These are phyloP conservation scores for Ciconia stormi DNA, from an alignment of 2,113 vertebrate genomes.

Conservation along the genomic window DNA sequence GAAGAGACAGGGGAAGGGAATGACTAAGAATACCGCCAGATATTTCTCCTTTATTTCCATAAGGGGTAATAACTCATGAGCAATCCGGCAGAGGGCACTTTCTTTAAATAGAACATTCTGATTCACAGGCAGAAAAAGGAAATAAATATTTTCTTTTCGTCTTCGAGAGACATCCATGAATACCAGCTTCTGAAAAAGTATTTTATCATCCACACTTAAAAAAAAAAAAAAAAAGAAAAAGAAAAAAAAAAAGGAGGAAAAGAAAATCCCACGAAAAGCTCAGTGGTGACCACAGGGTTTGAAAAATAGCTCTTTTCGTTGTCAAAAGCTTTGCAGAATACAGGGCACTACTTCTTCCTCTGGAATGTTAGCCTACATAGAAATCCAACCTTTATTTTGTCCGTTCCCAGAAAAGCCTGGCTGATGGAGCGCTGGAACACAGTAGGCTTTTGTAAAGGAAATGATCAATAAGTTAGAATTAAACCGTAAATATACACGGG, in stretches of 20 bases:
- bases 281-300: not conserved
- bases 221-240: not conserved
- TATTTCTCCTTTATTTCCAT: conserved; percentile 78
- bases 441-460: not conserved
- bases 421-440: not conserved
- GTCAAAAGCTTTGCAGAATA: not conserved
- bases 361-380: not conserved
- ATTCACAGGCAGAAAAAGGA: conserved; percentile 84
- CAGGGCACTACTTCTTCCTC: not conserved
- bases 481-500: not conserved
- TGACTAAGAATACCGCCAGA: conserved; percentile 81
- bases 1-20: conserved; percentile 71
- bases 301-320: not conserved
- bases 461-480: not conserved
- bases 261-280: not conserved
- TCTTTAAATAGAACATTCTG: conserved; percentile 84
- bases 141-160: conserved; percentile 85
- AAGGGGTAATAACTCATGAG: conserved; percentile 83
- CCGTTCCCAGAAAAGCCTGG: not conserved
- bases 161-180: conserved; percentile 73
- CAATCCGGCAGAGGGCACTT: conserved; percentile 76
- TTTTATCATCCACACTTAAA: conserved; percentile 52
- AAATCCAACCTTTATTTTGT: not conserved
- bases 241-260: not conserved
- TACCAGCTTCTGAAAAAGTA: conserved; percentile 72